A percentile compares a stretch with the other conserved stretches of the same genome.
Conservation (phyloP, 2,888 invertebrate species). For the Drosophila mimica region DNA sequence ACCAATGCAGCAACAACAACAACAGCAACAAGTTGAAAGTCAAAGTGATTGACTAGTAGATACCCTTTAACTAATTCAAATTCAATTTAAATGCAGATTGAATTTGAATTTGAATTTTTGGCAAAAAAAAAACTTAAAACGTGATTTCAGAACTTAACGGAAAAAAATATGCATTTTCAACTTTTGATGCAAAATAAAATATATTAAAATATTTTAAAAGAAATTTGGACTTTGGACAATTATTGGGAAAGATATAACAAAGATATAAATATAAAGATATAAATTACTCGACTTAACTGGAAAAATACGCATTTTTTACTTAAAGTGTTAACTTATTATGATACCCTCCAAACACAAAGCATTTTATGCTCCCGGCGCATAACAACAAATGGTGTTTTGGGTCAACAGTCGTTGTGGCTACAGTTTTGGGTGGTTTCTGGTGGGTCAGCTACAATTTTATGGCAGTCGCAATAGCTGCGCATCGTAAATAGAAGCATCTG, state of each 20-base stretch:
- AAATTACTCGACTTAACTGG: too few species aligned
- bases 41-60: background rate
- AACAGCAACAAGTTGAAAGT: conserved; percentile 24
- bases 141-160: too few species aligned
- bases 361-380: conserved; percentile 27
- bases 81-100: background rate
- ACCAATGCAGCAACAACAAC: conserved; percentile 23
- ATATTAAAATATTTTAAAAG: too few species aligned
- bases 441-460: conserved; percentile 48
- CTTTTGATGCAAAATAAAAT: too few species aligned
- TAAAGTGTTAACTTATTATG: background rate
- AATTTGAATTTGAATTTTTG: too few species aligned
- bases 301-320: too few species aligned
- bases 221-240: too few species aligned
- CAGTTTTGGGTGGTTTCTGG: conserved; percentile 9
- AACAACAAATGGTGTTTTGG: conserved; percentile 26
- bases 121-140: too few species aligned
- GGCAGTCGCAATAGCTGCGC: conserved; percentile 27
- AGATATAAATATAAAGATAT: too few species aligned
- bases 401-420: conserved; percentile 35
- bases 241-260: too few species aligned
- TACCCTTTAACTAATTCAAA: conserved; percentile 14
- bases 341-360: conserved; percentile 1
- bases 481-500: conserved; percentile 49
- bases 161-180: too few species aligned